Conservation (phyloP, 2,888 invertebrate genomes). For the Palloptera scutellata region DNA sequence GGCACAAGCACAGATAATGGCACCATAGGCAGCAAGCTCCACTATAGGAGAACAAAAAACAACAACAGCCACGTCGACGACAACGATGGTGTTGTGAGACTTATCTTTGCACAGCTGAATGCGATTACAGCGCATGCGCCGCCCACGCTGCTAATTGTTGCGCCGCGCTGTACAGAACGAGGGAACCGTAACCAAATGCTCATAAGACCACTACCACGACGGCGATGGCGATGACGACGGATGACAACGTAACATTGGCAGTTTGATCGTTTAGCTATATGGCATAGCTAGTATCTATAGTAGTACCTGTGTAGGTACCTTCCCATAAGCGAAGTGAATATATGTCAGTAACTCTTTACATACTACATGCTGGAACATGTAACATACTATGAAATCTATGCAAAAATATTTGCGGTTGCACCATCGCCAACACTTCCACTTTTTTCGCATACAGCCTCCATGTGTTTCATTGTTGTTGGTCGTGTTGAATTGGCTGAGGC, state of each 20-base stretch:
- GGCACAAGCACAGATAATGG: constrained; percentile 6
- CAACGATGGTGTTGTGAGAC: not conserved
- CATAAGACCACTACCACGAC: constrained; percentile 31
- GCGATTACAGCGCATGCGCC: constrained; percentile 28
- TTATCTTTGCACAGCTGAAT: not conserved
- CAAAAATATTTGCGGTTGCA: constrained; percentile 8
- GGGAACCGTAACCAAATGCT: constrained; percentile 23
- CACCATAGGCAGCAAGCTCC: not conserved
- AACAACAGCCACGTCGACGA: not conserved
- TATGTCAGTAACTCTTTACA: too few species aligned
- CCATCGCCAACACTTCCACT: constrained; percentile 25
- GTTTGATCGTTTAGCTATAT: not conserved
- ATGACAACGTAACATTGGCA: too few species aligned
- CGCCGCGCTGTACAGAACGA: constrained; percentile 12
- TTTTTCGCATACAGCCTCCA: constrained; percentile 9
- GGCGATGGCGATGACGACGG: constrained; percentile 5
- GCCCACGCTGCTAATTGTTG: constrained; percentile 42
- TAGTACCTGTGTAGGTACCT: constrained; percentile 2
- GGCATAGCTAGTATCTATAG: constrained; percentile 4
- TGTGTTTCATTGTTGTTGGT: not conserved
- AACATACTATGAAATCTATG: not conserved
- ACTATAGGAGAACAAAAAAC: not conserved
- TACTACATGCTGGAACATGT: too few species aligned
- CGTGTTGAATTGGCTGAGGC: constrained; percentile 5
- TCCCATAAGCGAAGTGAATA: too few species aligned